These are phyloP conservation scores for Prietella phreatophila DNA, from an alignment of 2,113 vertebrate species.

Conservation along the genomic window DNA sequence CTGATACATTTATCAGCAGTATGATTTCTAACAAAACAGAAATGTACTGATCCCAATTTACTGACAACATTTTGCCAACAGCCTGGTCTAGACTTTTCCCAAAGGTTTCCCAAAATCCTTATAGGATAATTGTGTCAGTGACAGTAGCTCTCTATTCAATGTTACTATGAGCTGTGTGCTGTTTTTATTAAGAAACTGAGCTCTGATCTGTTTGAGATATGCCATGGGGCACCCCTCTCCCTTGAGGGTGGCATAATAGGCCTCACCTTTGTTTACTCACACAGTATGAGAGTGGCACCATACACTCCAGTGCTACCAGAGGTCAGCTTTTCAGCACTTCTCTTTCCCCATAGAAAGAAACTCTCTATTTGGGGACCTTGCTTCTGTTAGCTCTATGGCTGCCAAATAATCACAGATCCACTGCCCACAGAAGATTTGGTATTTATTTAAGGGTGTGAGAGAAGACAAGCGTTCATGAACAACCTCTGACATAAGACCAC, in stretches of 20 bases:
- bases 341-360: constrained; percentile 66
- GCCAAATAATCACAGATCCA: constrained; percentile 72
- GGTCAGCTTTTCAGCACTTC: constrained; percentile 73
- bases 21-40: not conserved
- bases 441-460: constrained; percentile 69
- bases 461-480: constrained; percentile 60
- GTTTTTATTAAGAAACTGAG: constrained; percentile 4
- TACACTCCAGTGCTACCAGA: constrained; percentile 62
- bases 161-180: not conserved
- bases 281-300: constrained; percentile 66
- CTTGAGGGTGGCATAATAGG: constrained; percentile 46
- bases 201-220: constrained; percentile 12
- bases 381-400: constrained; percentile 68
- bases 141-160: not conserved
- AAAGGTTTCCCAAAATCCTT: not conserved
- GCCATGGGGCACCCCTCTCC: constrained; percentile 13
- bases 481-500: constrained; percentile 59
- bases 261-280: constrained; percentile 62
- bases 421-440: constrained; percentile 66
- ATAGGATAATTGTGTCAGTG: not conserved
- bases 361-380: constrained; percentile 68
- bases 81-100: not conserved
- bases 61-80: not conserved
- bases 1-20: not conserved
- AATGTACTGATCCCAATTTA: not conserved